Percentiles rank a stretch among this genome's conserved stretches.
These are phyloP conservation scores for Zophobas morio DNA, from an alignment of 1,140 invertebrate species.

Conservation along the genomic window DNA sequence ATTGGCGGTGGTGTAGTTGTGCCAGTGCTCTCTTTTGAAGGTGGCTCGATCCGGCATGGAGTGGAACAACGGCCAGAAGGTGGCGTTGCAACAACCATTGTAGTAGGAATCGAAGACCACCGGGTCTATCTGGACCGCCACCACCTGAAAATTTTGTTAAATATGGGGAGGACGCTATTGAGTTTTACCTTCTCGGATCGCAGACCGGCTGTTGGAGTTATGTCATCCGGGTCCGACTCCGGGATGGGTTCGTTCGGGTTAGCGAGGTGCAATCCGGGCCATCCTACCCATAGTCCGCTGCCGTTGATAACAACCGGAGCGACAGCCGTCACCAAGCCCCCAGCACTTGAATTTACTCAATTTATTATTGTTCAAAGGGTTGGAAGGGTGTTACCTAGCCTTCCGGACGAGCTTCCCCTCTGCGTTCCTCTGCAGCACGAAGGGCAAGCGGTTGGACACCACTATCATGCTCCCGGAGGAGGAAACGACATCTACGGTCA, in stretches of 20 bases:
- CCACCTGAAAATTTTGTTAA: slow-evolving; percentile 72
- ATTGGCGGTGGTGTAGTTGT: slow-evolving; percentile 86
- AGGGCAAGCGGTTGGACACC: slow-evolving; percentile 90
- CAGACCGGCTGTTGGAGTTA: slow-evolving; percentile 87
- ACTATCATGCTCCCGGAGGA: slow-evolving; percentile 85
- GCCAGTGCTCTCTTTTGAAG: slow-evolving; percentile 81
- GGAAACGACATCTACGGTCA: slow-evolving; percentile 65
- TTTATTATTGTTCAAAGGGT: neutral
- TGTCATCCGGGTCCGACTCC: slow-evolving; percentile 87
- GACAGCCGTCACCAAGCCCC: slow-evolving; percentile 90
- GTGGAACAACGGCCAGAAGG: slow-evolving; percentile 93
- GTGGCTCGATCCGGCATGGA: slow-evolving; percentile 85
- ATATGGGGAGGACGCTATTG: too few species aligned
- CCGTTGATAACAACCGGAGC: slow-evolving; percentile 89
- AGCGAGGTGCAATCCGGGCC: slow-evolving; percentile 87
- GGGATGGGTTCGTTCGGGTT: slow-evolving; percentile 83
- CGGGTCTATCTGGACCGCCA: slow-evolving; percentile 83
- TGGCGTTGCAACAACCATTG: slow-evolving; percentile 93
- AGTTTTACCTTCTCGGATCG: slow-evolving; percentile 82
- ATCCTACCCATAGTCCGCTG: slow-evolving; percentile 90
- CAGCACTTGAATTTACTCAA: slow-evolving; percentile 74
- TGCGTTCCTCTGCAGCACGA: slow-evolving; percentile 83
- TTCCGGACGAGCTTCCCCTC: slow-evolving; percentile 82
- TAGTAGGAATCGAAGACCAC: slow-evolving; percentile 88
- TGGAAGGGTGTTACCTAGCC: slow-evolving; percentile 76